phyloP scores from a whole-genome alignment of 1,140 invertebrate species.

The Drosophila nebulosa region DNA sequence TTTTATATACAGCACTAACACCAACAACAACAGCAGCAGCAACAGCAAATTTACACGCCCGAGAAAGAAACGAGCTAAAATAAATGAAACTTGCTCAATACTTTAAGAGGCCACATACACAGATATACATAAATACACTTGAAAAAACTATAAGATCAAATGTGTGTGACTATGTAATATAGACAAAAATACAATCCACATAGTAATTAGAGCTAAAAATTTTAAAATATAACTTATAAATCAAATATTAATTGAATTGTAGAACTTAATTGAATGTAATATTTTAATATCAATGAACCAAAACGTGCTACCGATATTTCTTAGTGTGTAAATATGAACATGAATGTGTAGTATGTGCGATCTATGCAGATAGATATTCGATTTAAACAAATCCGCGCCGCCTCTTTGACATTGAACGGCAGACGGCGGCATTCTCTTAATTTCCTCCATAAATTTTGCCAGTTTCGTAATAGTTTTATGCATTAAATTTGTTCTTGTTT shows the following conservation, averaged over 20 bases:
- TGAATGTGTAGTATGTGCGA: background rate
- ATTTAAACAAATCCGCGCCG: conserved; percentile 45
- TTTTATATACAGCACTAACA: conserved; percentile 16
- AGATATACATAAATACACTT: background rate
- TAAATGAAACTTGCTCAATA: conserved; percentile 50
- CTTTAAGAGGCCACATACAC: conserved; percentile 4
- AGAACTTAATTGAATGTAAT: too few species aligned
- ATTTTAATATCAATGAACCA: too few species aligned
- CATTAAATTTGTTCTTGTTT: conserved; percentile 30
- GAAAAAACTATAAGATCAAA: background rate
- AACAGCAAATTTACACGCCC: conserved; percentile 64
- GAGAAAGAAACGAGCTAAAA: conserved; percentile 6
- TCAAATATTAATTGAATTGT: too few species aligned
- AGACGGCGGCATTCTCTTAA: conserved; percentile 36
- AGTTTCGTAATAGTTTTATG: conserved; percentile 65
- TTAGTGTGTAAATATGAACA: background rate
- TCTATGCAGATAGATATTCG: conserved; percentile 25
- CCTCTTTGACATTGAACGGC: conserved; percentile 64
- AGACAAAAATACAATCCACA: background rate
- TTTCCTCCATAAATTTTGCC: conserved; percentile 69
- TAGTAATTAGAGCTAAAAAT: too few species aligned
- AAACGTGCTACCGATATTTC: too few species aligned
- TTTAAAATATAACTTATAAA: too few species aligned
- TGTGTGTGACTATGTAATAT: background rate
- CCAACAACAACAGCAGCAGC: conserved; percentile 37